phyloP scores from a whole-genome alignment of 2,888 invertebrate species.

The Drosophila atripex region DNA sequence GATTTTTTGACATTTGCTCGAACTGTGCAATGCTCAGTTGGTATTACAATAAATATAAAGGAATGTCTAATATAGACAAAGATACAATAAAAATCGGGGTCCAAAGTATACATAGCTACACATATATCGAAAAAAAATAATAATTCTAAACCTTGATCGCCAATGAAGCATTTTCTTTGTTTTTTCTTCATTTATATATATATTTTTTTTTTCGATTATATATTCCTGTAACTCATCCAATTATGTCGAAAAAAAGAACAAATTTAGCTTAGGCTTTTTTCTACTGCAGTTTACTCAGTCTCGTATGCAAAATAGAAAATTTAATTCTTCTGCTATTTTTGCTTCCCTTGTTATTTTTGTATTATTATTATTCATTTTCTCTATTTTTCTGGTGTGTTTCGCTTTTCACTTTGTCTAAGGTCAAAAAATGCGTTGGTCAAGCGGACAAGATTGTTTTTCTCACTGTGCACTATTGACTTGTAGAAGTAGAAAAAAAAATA shows the following conservation, averaged over 20 bases:
- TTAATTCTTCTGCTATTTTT: constrained; percentile 56
- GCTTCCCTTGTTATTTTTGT: constrained; percentile 56
- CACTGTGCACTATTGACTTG: constrained; percentile 36
- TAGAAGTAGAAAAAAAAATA: constrained; percentile 45
- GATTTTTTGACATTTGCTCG: constrained; percentile 37
- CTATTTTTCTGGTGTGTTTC: too few species aligned
- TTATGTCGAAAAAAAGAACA: constrained; percentile 39
- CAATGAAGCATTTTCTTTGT: constrained; percentile 57
- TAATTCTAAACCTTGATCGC: constrained; percentile 46
- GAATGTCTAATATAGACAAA: constrained; percentile 79
- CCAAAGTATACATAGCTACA: constrained; percentile 59
- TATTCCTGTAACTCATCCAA: constrained; percentile 63
- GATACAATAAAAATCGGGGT: constrained; percentile 62
- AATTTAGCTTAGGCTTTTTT: constrained; percentile 41
- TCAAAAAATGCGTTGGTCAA: constrained; percentile 44
- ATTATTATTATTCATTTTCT: constrained; percentile 11
- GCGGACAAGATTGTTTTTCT: constrained; percentile 36
- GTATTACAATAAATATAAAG: constrained; percentile 57
- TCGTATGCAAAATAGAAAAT: constrained; percentile 70
- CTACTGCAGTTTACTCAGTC: constrained; percentile 68
- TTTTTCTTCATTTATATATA: constrained; percentile 17
- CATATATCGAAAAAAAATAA: constrained; percentile 51
- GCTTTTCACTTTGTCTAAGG: constrained; percentile 19
- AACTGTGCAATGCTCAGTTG: constrained; percentile 48
- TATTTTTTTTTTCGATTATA: constrained; percentile 41